phyloP scores from a whole-genome alignment of 2,888 invertebrate species.

The Lasioglossum zephyrum region DNA sequence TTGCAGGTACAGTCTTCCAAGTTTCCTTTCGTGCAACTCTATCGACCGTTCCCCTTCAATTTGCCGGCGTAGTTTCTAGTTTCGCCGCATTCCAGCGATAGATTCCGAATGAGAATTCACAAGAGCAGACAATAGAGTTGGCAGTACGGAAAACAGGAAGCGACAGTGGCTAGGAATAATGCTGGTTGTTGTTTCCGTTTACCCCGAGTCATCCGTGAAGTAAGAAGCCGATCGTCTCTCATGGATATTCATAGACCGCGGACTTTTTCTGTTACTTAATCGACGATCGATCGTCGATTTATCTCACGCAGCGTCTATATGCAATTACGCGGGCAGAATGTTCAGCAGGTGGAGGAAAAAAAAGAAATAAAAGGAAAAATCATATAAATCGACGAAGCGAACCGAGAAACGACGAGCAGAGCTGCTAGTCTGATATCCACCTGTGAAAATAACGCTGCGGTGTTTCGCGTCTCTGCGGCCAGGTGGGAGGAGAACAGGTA shows the following conservation, averaged over 20 bases:
- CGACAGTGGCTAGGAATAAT: constrained; percentile 29
- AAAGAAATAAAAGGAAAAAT: background rate
- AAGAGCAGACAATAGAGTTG: background rate
- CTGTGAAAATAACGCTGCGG: constrained; percentile 45
- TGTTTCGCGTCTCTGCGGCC: constrained; percentile 16
- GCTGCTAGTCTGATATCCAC: constrained; percentile 21
- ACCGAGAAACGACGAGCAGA: constrained; percentile 11
- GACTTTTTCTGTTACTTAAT: constrained; percentile 60
- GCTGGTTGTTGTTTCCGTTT: constrained; percentile 42
- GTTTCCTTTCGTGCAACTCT: background rate
- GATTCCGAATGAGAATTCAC: constrained; percentile 6
- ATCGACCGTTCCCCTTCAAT: background rate
- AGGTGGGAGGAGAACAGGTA: constrained; percentile 21
- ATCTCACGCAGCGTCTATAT: constrained; percentile 59
- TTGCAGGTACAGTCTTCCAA: background rate
- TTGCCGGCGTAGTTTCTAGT: background rate
- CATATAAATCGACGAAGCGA: constrained; percentile 53
- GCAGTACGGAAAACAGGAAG: constrained; percentile 43
- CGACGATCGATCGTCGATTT: constrained; percentile 46
- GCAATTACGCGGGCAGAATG: constrained; percentile 53
- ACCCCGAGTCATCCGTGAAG: background rate
- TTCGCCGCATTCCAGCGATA: background rate
- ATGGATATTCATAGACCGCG: constrained; percentile 50
- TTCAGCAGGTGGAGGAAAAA: constrained; percentile 29
- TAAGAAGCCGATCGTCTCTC: constrained; percentile 17